Conservation (phyloP, 2,797 vertebrate genomes). For the Neopelma chrysocephalum region DNA sequence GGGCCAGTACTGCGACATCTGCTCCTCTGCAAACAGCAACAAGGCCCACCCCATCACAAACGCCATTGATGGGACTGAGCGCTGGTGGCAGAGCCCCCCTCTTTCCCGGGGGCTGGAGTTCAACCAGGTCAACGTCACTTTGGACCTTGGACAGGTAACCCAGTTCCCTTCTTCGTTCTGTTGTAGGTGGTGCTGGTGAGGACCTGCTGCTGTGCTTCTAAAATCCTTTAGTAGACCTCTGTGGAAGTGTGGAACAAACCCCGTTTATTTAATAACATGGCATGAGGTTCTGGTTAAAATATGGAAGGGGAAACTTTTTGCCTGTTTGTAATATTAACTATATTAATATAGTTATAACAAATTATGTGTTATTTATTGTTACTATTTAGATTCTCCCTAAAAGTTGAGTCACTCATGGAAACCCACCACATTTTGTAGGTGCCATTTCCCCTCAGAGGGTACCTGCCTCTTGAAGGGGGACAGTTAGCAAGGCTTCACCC, state of each 20-base stretch:
- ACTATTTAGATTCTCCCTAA: not conserved
- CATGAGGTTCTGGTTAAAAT: not conserved
- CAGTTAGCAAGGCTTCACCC: not conserved
- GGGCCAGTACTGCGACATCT: slow-evolving; percentile 98
- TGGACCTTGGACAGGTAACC: slow-evolving; percentile 95
- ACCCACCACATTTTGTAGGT: accelerated
- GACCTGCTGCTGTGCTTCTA: not conserved
- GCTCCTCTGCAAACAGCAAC: slow-evolving; percentile 83
- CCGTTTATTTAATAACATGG: accelerated
- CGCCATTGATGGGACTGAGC: slow-evolving; percentile 92
- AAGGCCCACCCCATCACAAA: slow-evolving; percentile 92
- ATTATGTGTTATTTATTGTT: not conserved
- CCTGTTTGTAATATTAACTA: not conserved
- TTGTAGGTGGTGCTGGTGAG: not conserved
- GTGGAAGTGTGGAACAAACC: not conserved
- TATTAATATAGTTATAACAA: too few relatives aligned
- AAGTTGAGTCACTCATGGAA: accelerated
- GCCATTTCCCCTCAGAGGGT: not conserved
- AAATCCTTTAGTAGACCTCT: not conserved
- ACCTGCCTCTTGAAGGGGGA: accelerated
- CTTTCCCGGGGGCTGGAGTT: slow-evolving; percentile 90
- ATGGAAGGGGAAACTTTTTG: not conserved
- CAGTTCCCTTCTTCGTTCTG: not conserved
- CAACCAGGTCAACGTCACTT: slow-evolving; percentile 94
- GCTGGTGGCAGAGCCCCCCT: slow-evolving; percentile 99